Conservation (phyloP, 2,797 vertebrate genomes). For the Mallotus villosus region DNA sequence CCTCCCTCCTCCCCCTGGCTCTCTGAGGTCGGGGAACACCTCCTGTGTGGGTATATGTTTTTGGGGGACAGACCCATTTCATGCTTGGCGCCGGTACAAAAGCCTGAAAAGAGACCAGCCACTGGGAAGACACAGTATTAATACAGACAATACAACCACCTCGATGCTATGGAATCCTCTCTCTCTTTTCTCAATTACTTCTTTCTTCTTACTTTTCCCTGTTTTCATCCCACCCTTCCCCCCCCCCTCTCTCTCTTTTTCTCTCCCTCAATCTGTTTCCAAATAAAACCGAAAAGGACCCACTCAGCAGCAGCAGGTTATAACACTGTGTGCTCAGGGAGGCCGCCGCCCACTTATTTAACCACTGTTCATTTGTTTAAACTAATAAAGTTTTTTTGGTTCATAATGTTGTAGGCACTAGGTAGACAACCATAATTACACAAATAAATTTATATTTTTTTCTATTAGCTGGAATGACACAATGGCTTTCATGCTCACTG, state of each 20-base stretch:
- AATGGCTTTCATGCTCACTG: neutral
- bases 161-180: constrained; percentile 51
- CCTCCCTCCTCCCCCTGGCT: constrained; percentile 34
- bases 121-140: constrained; percentile 73
- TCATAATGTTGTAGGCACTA: neutral
- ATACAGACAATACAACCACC: constrained; percentile 67
- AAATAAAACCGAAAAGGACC: constrained; percentile 45
- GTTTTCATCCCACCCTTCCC: no score
- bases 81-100: constrained; percentile 70
- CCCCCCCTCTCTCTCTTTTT: constrained; percentile 21
- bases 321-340: constrained; percentile 26
- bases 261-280: constrained; percentile 33
- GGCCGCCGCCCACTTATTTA: constrained; percentile 54
- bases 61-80: constrained; percentile 72
- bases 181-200: constrained; percentile 52
- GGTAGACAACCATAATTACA: no score
- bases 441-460: neutral
- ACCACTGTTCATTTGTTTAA: constrained; percentile 55
- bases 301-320: constrained; percentile 51
- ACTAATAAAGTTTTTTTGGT: constrained; percentile 9
- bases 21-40: constrained; percentile 65
- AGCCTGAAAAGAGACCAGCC: constrained; percentile 69
- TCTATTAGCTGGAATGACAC: constrained; percentile 20
- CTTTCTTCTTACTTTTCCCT: constrained; percentile 43
- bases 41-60: constrained; percentile 68